A percentile compares a stretch with the other conserved stretches of the same genome.
These are phyloP conservation scores for Callitettix versicolor DNA, from an alignment of 1,140 invertebrate species.

Conservation along the genomic window DNA sequence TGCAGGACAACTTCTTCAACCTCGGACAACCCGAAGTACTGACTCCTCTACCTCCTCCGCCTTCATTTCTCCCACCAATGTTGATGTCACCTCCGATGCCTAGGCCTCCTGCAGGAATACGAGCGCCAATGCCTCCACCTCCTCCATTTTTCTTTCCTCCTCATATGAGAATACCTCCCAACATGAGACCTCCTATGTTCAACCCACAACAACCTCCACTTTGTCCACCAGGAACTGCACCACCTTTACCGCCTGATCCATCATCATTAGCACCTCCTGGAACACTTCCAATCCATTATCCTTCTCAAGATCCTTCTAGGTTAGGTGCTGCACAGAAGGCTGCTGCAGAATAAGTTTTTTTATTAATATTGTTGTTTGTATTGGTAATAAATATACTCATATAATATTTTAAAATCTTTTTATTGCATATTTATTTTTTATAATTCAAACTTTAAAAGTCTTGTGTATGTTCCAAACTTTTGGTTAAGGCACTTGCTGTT, in stretches of 20 bases:
- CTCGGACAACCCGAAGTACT: constrained; percentile 49
- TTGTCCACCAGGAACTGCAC: constrained; percentile 26
- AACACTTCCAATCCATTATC: constrained; percentile 68
- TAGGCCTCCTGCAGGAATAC: constrained; percentile 29
- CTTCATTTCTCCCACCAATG: constrained; percentile 48
- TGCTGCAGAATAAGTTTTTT: background rate
- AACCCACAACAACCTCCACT: constrained; percentile 24
- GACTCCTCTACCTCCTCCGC: constrained; percentile 38
- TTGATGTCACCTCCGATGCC: constrained; percentile 41
- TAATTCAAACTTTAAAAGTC: no score
- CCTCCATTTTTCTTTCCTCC: constrained; percentile 30
- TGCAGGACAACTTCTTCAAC: constrained; percentile 76
- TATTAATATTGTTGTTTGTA: no score
- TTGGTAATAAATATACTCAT: no score
- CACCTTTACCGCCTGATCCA: constrained; percentile 35
- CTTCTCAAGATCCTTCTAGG: constrained; percentile 85
- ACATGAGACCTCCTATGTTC: constrained; percentile 35
- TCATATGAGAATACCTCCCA: constrained; percentile 41
- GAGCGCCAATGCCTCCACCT: constrained; percentile 24
- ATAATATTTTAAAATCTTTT: no score
- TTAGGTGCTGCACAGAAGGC: constrained; percentile 57
- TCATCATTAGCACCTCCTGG: constrained; percentile 40
- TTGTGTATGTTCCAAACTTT: no score
- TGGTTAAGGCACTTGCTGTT: no score
- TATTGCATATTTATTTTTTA: no score